Evolutionary conservation across 2,797 vertebrate genomes (phyloP).

Genomic region (Mormyrops boulengeri): DNA sequence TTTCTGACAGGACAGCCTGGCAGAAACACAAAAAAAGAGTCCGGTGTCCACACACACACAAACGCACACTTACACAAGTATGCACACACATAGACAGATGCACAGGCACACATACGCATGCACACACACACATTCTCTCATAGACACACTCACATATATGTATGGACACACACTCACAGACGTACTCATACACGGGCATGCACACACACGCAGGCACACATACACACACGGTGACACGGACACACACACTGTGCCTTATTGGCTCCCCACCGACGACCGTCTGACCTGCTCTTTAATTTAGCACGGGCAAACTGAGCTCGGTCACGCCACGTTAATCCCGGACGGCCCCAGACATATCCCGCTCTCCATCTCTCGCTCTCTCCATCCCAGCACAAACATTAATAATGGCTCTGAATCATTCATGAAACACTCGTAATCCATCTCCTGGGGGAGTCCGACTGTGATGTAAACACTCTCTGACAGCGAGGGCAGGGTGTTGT

Average conservation of each 20-base stretch:
- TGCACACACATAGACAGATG: neutral
- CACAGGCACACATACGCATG: neutral
- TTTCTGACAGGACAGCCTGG: neutral
- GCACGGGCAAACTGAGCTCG: neutral
- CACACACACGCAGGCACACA: neutral
- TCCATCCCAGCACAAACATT: neutral
- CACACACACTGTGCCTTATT: neutral
- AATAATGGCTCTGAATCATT: slow-evolving; percentile 18
- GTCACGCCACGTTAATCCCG: neutral
- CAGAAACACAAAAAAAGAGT: neutral
- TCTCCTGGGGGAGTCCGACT: slow-evolving; percentile 2
- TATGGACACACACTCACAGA: neutral
- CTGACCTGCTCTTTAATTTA: neutral
- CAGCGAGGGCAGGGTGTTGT: neutral
- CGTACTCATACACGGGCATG: too few species aligned
- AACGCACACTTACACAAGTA: neutral
- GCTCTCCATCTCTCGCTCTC: neutral
- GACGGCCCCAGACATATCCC: neutral
- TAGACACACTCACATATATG: too few species aligned
- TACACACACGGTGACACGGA: neutral
- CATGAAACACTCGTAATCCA: slow-evolving; percentile 10
- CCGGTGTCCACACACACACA: neutral
- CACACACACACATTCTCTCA: neutral
- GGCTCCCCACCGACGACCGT: neutral
- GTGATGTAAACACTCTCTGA: slow-evolving; percentile 11